A percentile compares a stretch with the other conserved stretches of the same genome.
Conservation (phyloP, 2,113 vertebrate genomes). For the Aldabrachelys gigantea region DNA sequence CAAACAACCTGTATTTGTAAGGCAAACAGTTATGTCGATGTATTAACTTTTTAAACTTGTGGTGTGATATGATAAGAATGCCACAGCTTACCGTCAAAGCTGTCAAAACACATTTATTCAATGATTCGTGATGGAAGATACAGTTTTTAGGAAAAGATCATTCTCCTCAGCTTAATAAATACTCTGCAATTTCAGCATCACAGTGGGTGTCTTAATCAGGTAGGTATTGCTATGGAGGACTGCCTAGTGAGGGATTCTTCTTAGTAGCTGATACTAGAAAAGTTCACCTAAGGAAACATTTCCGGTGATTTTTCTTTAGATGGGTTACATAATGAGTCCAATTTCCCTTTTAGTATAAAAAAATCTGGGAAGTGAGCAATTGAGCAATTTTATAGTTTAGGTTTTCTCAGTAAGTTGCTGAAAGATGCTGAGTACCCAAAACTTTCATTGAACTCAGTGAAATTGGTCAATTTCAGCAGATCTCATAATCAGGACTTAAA, state of each 20-base stretch:
- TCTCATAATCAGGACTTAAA: slow-evolving; percentile 42
- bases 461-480: background rate
- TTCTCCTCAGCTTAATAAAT: background rate
- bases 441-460: background rate
- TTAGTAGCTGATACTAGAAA: background rate
- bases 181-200: background rate
- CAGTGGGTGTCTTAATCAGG: background rate
- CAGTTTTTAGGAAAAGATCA: background rate
- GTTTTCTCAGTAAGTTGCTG: background rate
- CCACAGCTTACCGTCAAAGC: background rate
- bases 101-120: background rate
- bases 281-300: background rate
- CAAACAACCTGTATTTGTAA: background rate
- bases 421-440: background rate
- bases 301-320: background rate
- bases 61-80: background rate
- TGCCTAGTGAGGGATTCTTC: background rate
- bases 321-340: background rate
- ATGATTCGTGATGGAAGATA: background rate
- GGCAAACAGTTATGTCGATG: background rate
- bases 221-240: background rate
- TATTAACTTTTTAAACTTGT: background rate
- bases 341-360: background rate
- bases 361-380: background rate
- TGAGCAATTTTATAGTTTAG: background rate